Conservation (phyloP, 1,140 invertebrate genomes). For the Agrypnia vestita region DNA sequence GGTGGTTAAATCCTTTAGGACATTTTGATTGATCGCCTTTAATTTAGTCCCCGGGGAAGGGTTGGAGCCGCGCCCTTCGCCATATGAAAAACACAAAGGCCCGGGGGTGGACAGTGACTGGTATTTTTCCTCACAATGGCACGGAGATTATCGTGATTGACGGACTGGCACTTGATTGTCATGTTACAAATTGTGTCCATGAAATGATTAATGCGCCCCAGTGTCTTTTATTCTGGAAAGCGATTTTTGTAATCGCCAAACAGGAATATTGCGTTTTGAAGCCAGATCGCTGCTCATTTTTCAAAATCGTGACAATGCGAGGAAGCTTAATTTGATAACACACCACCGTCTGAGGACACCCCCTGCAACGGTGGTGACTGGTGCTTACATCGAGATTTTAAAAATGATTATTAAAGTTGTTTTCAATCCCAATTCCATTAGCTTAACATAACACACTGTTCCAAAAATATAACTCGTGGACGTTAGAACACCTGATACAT, state of each 20-base stretch:
- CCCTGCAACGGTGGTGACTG: too few species aligned
- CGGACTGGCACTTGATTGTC: slow-evolving; percentile 27
- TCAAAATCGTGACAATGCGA: too few species aligned
- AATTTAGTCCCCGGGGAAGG: slow-evolving; percentile 49
- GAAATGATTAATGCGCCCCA: slow-evolving; percentile 21
- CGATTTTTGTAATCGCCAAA: not conserved
- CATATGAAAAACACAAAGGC: slow-evolving; percentile 22
- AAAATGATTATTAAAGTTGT: too few species aligned
- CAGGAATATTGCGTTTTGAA: not conserved
- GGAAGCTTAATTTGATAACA: too few species aligned
- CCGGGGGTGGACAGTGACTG: slow-evolving; percentile 20
- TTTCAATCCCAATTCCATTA: too few species aligned
- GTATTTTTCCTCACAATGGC: slow-evolving; percentile 22
- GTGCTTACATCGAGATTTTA: too few species aligned
- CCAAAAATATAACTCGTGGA: too few species aligned
- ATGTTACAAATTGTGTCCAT: slow-evolving; percentile 29
- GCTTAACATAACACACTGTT: too few species aligned
- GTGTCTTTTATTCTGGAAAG: slow-evolving; percentile 2
- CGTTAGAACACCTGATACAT: too few species aligned
- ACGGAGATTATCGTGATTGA: slow-evolving; percentile 25
- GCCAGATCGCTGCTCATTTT: too few species aligned
- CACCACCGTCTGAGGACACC: too few species aligned
- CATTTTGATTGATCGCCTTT: slow-evolving; percentile 55
- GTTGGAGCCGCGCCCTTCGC: slow-evolving; percentile 19
- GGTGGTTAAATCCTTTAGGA: slow-evolving; percentile 38